Evolutionary conservation across 2,797 vertebrate genomes (phyloP).

Genomic region (Pogonophryne albipinna): DNA sequence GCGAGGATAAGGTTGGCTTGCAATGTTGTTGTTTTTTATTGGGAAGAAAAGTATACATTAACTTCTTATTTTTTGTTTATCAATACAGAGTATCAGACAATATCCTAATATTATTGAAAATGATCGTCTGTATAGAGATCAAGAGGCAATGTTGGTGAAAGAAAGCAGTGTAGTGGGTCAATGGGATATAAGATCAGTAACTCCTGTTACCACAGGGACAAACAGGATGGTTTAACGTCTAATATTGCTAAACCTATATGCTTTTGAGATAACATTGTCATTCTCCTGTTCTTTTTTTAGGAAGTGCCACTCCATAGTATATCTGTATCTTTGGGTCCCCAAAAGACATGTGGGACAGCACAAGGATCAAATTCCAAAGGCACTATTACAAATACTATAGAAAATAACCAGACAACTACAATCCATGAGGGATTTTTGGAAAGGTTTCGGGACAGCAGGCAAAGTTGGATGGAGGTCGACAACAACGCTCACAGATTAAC

Average conservation of each 20-base stretch:
- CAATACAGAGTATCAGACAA: background rate
- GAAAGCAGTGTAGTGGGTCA: background rate
- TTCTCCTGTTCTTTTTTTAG: conserved; percentile 61
- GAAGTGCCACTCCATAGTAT: conserved; percentile 70
- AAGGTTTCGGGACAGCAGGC: conserved; percentile 10
- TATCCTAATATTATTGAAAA: background rate
- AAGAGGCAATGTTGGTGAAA: background rate
- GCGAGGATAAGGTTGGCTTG: conserved; percentile 88
- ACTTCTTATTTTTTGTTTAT: background rate
- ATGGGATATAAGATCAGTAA: background rate
- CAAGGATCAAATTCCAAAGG: background rate
- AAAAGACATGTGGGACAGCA: conserved; percentile 1
- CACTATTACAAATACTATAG: conserved; percentile 1
- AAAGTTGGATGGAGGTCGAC: conserved; percentile 40
- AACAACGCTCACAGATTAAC: conserved; percentile 30
- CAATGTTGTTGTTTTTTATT: background rate
- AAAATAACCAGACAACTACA: background rate
- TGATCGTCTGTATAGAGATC: background rate
- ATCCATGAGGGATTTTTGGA: conserved; percentile 6
- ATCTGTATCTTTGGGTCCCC: conserved; percentile 29
- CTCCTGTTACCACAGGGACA: background rate
- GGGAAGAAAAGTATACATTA: background rate
- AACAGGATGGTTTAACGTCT: background rate
- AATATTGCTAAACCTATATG: background rate
- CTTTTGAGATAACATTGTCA: background rate